Conservation (phyloP, 2,113 vertebrate species). For the Electrona antarctica region DNA sequence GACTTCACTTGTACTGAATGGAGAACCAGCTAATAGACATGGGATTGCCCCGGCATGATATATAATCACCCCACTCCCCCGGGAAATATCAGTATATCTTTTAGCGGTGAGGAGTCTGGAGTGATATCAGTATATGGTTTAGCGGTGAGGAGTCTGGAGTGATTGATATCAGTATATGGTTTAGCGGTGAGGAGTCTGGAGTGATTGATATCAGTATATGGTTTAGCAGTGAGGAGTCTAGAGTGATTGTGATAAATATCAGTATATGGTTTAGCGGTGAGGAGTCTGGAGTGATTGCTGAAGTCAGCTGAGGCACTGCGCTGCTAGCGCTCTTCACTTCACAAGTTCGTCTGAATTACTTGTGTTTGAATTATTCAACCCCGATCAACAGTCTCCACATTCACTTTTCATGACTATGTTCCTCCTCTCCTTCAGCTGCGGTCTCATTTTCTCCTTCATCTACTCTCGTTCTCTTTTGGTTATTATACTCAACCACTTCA, state of each 20-base stretch:
- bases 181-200: too few species aligned
- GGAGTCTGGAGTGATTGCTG: background rate
- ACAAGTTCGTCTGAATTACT: conserved; percentile 11
- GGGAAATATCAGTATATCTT: background rate
- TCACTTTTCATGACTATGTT: conserved; percentile 31
- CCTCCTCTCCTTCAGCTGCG: conserved; percentile 17
- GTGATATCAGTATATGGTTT: too few species aligned
- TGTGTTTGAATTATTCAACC: conserved; percentile 53
- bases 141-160: too few species aligned
- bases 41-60: background rate
- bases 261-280: conserved; percentile 4
- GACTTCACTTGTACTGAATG: background rate
- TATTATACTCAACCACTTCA: background rate
- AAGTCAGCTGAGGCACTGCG: background rate
- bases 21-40: too few species aligned
- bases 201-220: background rate
- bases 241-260: too few species aligned
- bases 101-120: conserved; percentile 8
- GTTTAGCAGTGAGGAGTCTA: conserved; percentile 6
- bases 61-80: background rate
- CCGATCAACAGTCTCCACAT: conserved; percentile 26
- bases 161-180: too few species aligned
- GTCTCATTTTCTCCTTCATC: conserved; percentile 4
- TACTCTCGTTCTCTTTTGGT: background rate
- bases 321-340: conserved; percentile 6